phyloP scores from a whole-genome alignment of 1,140 invertebrate genomes.

The Pseudomyrmex gracilis region DNA sequence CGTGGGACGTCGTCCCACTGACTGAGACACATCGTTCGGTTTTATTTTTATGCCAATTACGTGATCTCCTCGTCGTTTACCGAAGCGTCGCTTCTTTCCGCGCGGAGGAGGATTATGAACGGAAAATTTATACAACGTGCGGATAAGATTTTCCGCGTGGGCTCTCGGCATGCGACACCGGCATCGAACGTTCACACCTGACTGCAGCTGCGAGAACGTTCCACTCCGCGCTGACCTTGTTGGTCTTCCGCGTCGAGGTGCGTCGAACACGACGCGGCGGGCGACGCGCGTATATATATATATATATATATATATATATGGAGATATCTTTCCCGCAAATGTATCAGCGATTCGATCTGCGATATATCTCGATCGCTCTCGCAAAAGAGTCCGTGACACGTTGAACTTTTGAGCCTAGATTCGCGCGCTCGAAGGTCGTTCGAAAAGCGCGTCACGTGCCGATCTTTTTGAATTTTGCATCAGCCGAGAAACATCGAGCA shows the following conservation, averaged over 20 bases:
- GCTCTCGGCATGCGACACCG: background rate
- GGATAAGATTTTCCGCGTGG: constrained; percentile 55
- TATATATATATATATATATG: no score
- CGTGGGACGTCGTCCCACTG: constrained; percentile 73
- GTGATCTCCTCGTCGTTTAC: constrained; percentile 22
- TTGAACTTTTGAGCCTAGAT: constrained; percentile 41
- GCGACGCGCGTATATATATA: no score
- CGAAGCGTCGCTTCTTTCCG: constrained; percentile 52
- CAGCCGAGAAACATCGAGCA: constrained; percentile 27
- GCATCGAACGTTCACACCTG: constrained; percentile 33
- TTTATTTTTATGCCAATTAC: constrained; percentile 27
- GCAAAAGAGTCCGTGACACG: background rate
- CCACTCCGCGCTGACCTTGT: constrained; percentile 54
- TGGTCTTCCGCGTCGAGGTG: constrained; percentile 63
- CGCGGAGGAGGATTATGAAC: constrained; percentile 18
- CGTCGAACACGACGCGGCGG: background rate
- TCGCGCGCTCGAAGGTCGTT: background rate
- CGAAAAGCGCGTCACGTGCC: background rate
- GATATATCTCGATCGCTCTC: background rate
- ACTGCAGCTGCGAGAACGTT: constrained; percentile 34
- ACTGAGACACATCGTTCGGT: constrained; percentile 65
- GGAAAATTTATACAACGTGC: background rate
- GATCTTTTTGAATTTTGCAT: constrained; percentile 44
- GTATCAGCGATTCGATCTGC: constrained; percentile 37
- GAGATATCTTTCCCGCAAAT: background rate